Conservation (phyloP, 2,113 vertebrate species). For the Notechis scutatus region DNA sequence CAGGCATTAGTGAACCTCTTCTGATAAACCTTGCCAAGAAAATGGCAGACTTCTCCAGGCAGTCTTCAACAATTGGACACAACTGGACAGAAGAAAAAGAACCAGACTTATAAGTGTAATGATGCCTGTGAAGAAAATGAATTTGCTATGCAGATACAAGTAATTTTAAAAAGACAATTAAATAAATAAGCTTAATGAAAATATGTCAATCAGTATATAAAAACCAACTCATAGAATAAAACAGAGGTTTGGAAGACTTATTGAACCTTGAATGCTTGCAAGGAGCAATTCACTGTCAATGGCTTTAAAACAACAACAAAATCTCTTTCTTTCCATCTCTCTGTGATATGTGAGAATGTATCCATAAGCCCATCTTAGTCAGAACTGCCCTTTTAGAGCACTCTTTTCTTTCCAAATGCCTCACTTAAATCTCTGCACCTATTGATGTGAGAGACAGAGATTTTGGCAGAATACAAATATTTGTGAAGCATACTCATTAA, state of each 20-base stretch:
- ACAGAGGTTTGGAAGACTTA: background rate
- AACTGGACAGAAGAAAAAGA: background rate
- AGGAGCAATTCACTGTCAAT: background rate
- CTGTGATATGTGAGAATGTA: background rate
- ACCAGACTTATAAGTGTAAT: background rate
- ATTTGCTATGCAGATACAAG: background rate
- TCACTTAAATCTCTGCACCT: conserved; percentile 54
- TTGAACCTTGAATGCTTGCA: background rate
- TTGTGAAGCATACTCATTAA: conserved; percentile 70
- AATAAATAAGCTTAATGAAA: background rate
- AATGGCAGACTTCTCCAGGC: background rate
- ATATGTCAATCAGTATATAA: background rate
- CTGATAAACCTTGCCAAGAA: background rate
- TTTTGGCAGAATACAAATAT: conserved; percentile 68
- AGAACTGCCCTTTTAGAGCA: conserved; percentile 64
- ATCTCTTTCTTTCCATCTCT: conserved; percentile 15
- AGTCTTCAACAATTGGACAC: background rate
- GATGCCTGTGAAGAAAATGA: background rate
- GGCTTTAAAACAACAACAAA: conserved; percentile 48
- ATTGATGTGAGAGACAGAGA: conserved; percentile 61
- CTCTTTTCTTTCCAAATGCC: conserved; percentile 61
- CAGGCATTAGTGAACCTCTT: background rate
- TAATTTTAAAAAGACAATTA: background rate
- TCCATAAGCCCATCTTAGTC: conserved; percentile 57
- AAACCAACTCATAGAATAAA: background rate